Evolutionary conservation across 2,888 invertebrate species (phyloP).

Genomic region (Xestia rhomboidea): DNA sequence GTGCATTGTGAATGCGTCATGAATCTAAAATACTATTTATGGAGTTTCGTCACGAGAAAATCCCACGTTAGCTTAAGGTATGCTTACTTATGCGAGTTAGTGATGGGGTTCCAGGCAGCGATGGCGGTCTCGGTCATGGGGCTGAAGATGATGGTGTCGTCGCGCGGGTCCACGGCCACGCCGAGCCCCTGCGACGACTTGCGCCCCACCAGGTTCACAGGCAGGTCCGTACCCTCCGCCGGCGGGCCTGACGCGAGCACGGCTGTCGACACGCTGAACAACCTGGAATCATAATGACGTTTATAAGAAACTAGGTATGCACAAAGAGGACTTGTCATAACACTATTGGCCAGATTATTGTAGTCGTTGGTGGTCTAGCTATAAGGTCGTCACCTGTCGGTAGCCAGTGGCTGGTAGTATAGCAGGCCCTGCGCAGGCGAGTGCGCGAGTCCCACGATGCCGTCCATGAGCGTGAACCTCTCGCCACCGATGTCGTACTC

Average conservation of each 20-base stretch:
- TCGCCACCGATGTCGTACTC: conserved; percentile 93
- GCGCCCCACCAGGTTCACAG: conserved; percentile 94
- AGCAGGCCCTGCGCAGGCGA: conserved; percentile 92
- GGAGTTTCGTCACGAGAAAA: not conserved
- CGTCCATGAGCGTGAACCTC: conserved; percentile 93
- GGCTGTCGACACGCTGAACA: conserved; percentile 94
- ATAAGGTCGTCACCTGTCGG: conserved; percentile 89
- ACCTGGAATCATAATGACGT: conserved; percentile 83
- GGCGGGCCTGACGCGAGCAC: conserved; percentile 94
- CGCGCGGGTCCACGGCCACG: conserved; percentile 92
- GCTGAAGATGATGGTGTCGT: conserved; percentile 94
- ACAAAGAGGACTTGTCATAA: not conserved
- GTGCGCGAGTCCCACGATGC: conserved; percentile 93
- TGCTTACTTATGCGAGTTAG: conserved; percentile 93
- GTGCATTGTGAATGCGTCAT: not conserved
- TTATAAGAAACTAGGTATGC: not conserved
- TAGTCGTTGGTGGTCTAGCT: not conserved
- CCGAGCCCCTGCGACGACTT: conserved; percentile 96
- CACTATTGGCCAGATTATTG: not conserved
- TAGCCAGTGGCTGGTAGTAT: conserved; percentile 94
- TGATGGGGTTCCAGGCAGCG: conserved; percentile 94
- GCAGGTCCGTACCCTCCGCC: conserved; percentile 92
- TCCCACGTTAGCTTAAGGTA: not conserved
- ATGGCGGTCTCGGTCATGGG: conserved; percentile 95
- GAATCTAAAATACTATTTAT: not conserved